Percentiles rank a stretch among this genome's conserved stretches.
phyloP scores from a whole-genome alignment of 2,888 invertebrate species.

The Hedychridium roseum region DNA sequence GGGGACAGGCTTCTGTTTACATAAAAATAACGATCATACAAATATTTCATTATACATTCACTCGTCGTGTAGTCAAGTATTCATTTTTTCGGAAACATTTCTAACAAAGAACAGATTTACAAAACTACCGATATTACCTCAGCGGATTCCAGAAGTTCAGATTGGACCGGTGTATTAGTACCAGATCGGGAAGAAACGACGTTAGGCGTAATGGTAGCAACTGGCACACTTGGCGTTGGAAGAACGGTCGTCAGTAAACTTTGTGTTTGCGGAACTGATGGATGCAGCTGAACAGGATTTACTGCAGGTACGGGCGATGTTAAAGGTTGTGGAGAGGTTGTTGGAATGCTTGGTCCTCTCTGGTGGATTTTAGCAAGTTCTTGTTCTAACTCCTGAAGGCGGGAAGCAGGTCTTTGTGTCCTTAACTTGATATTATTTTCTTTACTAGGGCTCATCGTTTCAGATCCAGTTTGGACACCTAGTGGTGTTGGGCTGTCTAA shows the following conservation, averaged over 20 bases:
- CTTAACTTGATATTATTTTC: constrained; percentile 53
- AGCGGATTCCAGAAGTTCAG: constrained; percentile 47
- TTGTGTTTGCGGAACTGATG: constrained; percentile 27
- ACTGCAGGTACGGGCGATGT: constrained; percentile 49
- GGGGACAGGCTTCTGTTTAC: constrained; percentile 30
- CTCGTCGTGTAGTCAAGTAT: constrained; percentile 29
- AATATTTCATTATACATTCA: constrained; percentile 4
- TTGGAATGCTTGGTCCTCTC: constrained; percentile 43
- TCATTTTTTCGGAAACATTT: constrained; percentile 5
- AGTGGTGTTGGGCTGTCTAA: constrained; percentile 52
- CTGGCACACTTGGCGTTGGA: constrained; percentile 39
- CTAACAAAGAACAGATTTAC: constrained; percentile 1
- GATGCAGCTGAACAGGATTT: constrained; percentile 35
- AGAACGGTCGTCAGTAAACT: constrained; percentile 43
- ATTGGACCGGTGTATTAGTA: constrained; percentile 43
- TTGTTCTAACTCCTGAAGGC: constrained; percentile 58
- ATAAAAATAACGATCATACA: constrained; percentile 2
- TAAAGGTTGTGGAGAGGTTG: constrained; percentile 50
- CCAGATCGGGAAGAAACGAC: constrained; percentile 46
- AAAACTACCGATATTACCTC: constrained; percentile 33
- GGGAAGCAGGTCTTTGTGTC: constrained; percentile 53
- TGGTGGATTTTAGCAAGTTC: constrained; percentile 65
- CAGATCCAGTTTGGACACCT: constrained; percentile 39
- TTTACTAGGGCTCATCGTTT: constrained; percentile 57
- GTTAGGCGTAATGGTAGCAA: constrained; percentile 47